Percentiles rank a stretch among this genome's conserved stretches.
Evolutionary conservation across 2,888 invertebrate species (phyloP).

Genomic region (Boloria selene): DNA sequence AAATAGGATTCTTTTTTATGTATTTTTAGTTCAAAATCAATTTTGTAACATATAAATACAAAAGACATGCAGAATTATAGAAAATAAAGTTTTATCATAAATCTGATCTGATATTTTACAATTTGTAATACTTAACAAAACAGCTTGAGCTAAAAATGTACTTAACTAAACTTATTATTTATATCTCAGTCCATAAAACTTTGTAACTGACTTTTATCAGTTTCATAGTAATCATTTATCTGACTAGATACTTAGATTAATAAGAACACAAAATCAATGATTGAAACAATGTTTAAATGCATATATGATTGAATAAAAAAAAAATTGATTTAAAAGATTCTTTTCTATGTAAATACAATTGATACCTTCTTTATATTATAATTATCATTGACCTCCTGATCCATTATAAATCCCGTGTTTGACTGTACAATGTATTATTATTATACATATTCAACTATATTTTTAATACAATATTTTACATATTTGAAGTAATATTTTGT

Average conservation of each 20-base stretch:
- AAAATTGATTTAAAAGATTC: no score
- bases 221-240: constrained; percentile 24
- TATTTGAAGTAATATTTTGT: no score
- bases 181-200: constrained; percentile 6
- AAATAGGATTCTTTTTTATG: background rate
- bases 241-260: constrained; percentile 33
- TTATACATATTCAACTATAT: no score
- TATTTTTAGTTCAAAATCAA: background rate
- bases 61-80: no score
- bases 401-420: no score
- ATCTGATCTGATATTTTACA: background rate
- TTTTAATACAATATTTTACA: no score
- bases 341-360: no score
- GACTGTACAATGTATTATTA: no score
- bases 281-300: constrained; percentile 1
- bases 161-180: background rate
- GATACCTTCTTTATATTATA: no score
- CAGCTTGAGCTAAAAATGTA: background rate
- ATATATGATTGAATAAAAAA: no score
- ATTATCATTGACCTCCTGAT: no score
- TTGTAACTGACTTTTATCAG: constrained; percentile 3
- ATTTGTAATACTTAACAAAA: constrained; percentile 4
- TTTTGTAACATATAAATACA: no score
- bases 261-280: background rate
- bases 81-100: background rate